A percentile compares a stretch with the other conserved stretches of the same genome.
Evolutionary conservation across 2,113 vertebrate species (phyloP).

Genomic region (Tachysurus vachellii): DNA sequence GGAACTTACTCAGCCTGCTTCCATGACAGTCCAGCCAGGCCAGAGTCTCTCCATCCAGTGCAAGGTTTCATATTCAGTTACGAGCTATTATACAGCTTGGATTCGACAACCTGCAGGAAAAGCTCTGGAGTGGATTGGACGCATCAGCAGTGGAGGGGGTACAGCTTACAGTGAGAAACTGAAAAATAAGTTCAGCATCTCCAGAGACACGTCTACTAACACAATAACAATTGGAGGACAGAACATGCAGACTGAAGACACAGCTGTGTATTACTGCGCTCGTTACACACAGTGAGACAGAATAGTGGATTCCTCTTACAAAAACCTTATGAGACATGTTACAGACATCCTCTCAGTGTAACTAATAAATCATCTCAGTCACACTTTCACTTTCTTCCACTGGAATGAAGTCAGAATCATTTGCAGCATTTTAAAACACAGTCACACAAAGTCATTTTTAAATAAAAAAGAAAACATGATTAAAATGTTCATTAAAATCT

Average conservation of each 20-base stretch:
- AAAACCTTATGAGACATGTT: too few species aligned
- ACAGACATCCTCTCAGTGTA: too few species aligned
- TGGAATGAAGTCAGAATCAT: too few species aligned
- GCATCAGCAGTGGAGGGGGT: not conserved
- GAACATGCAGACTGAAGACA: constrained; percentile 22
- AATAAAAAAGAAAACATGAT: too few species aligned
- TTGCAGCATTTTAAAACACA: too few species aligned
- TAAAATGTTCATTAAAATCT: too few species aligned
- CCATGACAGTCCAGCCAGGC: too few species aligned
- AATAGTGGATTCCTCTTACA: not conserved
- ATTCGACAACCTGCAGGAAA: not conserved
- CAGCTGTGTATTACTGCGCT: not conserved
- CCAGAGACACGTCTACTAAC: constrained; percentile 16
- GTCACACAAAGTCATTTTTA: too few species aligned
- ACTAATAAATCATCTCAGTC: too few species aligned
- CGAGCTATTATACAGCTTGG: not conserved
- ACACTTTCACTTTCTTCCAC: too few species aligned
- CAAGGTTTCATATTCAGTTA: not conserved
- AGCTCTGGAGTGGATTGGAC: constrained; percentile 12
- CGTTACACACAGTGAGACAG: not conserved
- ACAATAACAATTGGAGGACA: not conserved
- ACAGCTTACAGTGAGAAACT: not conserved
- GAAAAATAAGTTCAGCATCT: constrained; percentile 6
- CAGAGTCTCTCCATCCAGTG: too few species aligned
- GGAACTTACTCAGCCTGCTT: too few species aligned